A percentile compares a stretch with the other conserved stretches of the same genome.
Evolutionary conservation across 23 tunicate genomes (phyloP).

Genomic region (Aplidium turbinatum): DNA sequence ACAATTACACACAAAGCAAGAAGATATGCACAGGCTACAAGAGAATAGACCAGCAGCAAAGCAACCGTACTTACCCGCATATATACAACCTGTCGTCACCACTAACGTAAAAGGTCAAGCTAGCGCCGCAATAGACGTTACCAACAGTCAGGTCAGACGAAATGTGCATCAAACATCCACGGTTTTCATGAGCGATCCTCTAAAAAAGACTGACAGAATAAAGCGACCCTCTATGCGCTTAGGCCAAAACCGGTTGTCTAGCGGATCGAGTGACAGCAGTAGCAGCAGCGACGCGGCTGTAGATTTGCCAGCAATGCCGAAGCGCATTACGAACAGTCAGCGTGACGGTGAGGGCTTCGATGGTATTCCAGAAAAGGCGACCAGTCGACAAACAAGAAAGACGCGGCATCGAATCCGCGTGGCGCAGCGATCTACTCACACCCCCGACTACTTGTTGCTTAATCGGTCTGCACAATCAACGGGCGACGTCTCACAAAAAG

Average conservation of each 20-base stretch:
- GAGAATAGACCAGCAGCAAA: neutral
- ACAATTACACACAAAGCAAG: neutral
- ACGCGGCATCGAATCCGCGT: neutral
- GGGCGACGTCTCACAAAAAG: too few relatives aligned
- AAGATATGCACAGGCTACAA: neutral
- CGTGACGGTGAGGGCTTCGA: neutral
- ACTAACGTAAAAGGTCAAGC: neutral
- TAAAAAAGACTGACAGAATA: too few relatives aligned
- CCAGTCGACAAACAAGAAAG: neutral
- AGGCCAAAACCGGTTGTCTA: slow-evolving; percentile 27
- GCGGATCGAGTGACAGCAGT: too few relatives aligned
- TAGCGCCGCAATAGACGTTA: neutral
- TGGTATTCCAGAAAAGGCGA: neutral
- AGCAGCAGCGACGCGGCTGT: slow-evolving; percentile 28
- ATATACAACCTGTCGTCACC: neutral
- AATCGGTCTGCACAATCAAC: neutral
- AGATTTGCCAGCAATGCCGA: neutral
- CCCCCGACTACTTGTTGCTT: neutral
- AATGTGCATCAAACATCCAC: neutral
- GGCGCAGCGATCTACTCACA: neutral
- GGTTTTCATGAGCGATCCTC: too few relatives aligned
- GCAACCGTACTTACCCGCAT: neutral
- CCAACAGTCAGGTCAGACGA: neutral
- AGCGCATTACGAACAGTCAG: neutral
- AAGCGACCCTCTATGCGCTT: slow-evolving; percentile 5